A percentile compares a stretch with the other conserved stretches of the same genome.
phyloP scores from a whole-genome alignment of 2,113 vertebrate genomes.

The Nothobranchius furzeri region DNA sequence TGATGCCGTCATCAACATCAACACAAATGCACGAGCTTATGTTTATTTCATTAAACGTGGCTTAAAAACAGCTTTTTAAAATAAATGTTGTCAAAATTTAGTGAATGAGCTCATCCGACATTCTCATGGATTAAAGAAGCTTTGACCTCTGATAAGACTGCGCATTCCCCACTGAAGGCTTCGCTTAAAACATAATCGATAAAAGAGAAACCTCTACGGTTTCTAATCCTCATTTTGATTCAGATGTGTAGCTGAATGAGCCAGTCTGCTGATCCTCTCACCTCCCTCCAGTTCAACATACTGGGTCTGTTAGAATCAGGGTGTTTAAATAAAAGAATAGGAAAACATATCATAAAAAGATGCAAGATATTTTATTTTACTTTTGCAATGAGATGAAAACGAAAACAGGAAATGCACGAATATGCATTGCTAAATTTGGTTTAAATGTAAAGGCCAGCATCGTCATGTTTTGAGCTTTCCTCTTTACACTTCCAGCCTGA shows the following conservation, averaged over 20 bases:
- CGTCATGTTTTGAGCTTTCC: too few species aligned
- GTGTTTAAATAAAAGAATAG: too few species aligned
- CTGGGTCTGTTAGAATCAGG: too few species aligned
- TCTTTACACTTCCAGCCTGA: conserved; percentile 4
- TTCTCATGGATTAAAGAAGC: not conserved
- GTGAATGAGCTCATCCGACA: not conserved
- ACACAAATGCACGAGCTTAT: not conserved
- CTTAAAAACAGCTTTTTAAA: not conserved
- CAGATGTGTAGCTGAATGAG: not conserved
- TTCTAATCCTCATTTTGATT: not conserved
- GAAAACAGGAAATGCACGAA: too few species aligned
- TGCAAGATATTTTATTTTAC: too few species aligned
- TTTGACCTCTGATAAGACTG: not conserved
- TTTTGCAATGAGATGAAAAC: too few species aligned
- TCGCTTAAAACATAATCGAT: too few species aligned
- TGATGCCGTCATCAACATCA: not conserved
- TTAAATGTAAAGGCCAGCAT: too few species aligned
- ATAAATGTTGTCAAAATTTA: not conserved
- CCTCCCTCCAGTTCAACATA: not conserved
- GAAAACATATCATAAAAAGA: too few species aligned
- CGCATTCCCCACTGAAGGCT: too few species aligned
- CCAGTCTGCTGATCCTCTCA: not conserved
- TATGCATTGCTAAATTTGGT: too few species aligned
- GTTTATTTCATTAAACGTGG: not conserved
- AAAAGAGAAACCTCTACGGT: not conserved